phyloP scores from a whole-genome alignment of 2,888 invertebrate genomes.

The Nomada fucata region DNA sequence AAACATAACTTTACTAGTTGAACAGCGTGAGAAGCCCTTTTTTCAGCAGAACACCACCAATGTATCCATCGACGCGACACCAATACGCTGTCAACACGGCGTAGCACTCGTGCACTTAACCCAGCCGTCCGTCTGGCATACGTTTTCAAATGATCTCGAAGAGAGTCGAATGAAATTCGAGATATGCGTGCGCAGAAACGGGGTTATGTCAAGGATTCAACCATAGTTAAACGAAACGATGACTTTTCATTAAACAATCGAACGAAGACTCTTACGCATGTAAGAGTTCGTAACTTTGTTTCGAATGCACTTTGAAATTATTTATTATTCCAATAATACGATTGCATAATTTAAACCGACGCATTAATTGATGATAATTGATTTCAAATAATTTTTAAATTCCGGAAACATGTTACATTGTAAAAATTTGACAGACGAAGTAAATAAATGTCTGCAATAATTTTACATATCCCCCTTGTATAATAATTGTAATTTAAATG shows the following conservation, averaged over 20 bases:
- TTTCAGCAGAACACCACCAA: constrained; percentile 36
- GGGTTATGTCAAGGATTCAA: constrained; percentile 33
- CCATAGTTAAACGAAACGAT: constrained; percentile 8
- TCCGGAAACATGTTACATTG: not conserved
- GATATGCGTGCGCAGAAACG: constrained; percentile 66
- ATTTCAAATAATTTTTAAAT: not conserved
- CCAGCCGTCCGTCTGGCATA: constrained; percentile 47
- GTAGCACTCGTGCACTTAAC: constrained; percentile 48
- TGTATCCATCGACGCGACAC: constrained; percentile 65
- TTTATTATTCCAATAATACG: constrained; percentile 1
- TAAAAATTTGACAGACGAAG: not conserved
- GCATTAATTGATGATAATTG: not conserved
- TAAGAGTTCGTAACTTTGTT: constrained; percentile 6
- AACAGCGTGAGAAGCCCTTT: constrained; percentile 25
- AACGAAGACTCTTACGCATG: constrained; percentile 2
- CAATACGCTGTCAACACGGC: constrained; percentile 48
- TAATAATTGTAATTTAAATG: not conserved
- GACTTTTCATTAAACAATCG: constrained; percentile 38
- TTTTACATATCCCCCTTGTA: not conserved
- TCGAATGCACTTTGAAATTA: not conserved
- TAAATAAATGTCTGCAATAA: not conserved
- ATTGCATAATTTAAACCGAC: not conserved
- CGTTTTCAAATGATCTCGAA: constrained; percentile 68
- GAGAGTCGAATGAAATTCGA: constrained; percentile 65
- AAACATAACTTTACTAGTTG: constrained; percentile 65